These are phyloP conservation scores for Leptopilina myrica DNA, from an alignment of 2,888 invertebrate genomes.

Conservation along the genomic window DNA sequence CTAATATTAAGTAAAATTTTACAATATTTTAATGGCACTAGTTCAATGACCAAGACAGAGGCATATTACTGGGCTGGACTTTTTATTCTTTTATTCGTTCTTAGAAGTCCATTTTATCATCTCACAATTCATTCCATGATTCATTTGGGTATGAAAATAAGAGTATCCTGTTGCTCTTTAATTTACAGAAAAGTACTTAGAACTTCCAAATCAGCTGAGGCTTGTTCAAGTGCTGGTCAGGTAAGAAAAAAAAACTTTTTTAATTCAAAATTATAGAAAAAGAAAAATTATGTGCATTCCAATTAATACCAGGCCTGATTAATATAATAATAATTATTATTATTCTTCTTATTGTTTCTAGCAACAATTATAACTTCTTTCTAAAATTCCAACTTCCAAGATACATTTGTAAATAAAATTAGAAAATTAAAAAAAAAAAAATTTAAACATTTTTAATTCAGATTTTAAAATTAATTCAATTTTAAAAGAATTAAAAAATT, in stretches of 20 bases:
- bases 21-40: slow-evolving; percentile 56
- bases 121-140: slow-evolving; percentile 82
- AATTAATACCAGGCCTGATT: too few species aligned
- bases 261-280: too few species aligned
- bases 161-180: slow-evolving; percentile 88
- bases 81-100: slow-evolving; percentile 62
- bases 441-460: too few species aligned
- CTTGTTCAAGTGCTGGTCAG: slow-evolving; percentile 86
- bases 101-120: slow-evolving; percentile 77
- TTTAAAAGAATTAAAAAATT: too few species aligned
- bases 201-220: slow-evolving; percentile 82
- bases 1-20: slow-evolving; percentile 66
- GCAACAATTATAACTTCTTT: too few species aligned
- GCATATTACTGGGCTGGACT: slow-evolving; percentile 76
- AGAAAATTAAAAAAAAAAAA: too few species aligned
- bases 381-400: too few species aligned
- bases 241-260: slow-evolving; percentile 66
- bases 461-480: too few species aligned
- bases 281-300: too few species aligned
- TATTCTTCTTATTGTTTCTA: too few species aligned
- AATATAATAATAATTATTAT: too few species aligned
- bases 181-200: slow-evolving; percentile 90
- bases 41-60: slow-evolving; percentile 54
- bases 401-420: too few species aligned
- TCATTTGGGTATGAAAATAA: slow-evolving; percentile 86